Conservation (phyloP, 2,797 vertebrate genomes). For the Micromesistius poutassou region DNA sequence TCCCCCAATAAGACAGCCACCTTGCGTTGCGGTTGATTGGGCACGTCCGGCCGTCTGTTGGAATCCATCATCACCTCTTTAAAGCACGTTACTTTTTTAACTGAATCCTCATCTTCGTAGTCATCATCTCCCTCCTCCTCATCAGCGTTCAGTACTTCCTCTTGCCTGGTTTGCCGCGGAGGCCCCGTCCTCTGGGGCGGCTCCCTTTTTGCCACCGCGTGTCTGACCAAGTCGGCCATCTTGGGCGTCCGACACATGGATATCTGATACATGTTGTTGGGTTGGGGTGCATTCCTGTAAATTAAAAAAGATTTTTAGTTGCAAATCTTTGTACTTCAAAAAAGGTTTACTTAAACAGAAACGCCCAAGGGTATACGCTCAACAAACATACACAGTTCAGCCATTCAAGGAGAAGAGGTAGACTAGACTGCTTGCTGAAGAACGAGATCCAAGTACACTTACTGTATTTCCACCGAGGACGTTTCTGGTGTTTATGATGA, state of each 20-base stretch:
- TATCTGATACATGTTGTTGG: slow-evolving; percentile 74
- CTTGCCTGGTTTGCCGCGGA: slow-evolving; percentile 70
- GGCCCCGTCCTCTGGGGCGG: slow-evolving; percentile 66
- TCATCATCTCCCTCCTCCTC: slow-evolving; percentile 51
- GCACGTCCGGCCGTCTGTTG: slow-evolving; percentile 54
- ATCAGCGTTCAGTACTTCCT: slow-evolving; percentile 48
- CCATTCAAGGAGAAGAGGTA: not conserved
- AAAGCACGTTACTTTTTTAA: slow-evolving; percentile 69
- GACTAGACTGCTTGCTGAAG: not conserved
- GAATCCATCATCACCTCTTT: slow-evolving; percentile 65
- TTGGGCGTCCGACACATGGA: slow-evolving; percentile 84
- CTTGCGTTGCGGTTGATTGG: slow-evolving; percentile 78
- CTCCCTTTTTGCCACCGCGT: slow-evolving; percentile 65
- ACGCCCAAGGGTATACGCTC: not conserved
- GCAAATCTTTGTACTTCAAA: no score
- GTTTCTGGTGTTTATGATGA: not conserved
- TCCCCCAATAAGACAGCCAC: slow-evolving; percentile 80
- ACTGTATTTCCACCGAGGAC: not conserved
- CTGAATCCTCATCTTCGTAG: slow-evolving; percentile 18
- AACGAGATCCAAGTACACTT: not conserved
- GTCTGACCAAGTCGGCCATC: slow-evolving; percentile 73
- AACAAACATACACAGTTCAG: not conserved
- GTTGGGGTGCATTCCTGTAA: slow-evolving; percentile 80
- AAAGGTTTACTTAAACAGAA: not conserved
- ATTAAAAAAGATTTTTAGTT: not conserved